Evolutionary conservation across 2,797 vertebrate species (phyloP).

Genomic region (Cossypha heuglini): DNA sequence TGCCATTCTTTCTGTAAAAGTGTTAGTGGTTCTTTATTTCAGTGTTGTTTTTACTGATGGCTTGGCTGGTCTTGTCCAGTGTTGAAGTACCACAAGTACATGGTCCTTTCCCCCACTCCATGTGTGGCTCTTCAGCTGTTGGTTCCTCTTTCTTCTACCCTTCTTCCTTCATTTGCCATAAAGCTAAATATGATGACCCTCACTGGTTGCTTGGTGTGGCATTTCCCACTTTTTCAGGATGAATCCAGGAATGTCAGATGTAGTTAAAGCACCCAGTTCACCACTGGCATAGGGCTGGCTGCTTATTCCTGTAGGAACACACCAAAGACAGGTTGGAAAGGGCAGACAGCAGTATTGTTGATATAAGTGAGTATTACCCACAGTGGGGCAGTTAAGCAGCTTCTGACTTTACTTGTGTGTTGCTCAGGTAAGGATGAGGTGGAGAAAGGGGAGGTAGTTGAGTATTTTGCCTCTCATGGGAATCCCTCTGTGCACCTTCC

Average conservation of each 20-base stretch:
- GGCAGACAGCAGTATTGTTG: background rate
- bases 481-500: background rate
- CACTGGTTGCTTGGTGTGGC: background rate
- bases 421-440: background rate
- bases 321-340: background rate
- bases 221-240: background rate
- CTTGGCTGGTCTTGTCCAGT: background rate
- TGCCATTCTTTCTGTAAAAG: background rate
- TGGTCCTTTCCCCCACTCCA: background rate
- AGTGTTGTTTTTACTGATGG: background rate
- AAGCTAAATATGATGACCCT: background rate
- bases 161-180: background rate
- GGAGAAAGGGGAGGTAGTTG: background rate
- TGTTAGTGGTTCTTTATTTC: background rate
- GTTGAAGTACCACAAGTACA: rapidly evolving
- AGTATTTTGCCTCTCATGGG: background rate
- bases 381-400: background rate
- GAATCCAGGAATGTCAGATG: background rate
- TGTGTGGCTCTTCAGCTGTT: background rate
- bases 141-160: background rate
- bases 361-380: background rate
- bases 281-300: background rate
- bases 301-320: background rate
- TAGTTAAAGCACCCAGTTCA: background rate
- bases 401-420: background rate